Percentiles rank a stretch among this genome's conserved stretches.
Conservation (phyloP, 2,888 invertebrate genomes). For the Ferdinandea cuprea region DNA sequence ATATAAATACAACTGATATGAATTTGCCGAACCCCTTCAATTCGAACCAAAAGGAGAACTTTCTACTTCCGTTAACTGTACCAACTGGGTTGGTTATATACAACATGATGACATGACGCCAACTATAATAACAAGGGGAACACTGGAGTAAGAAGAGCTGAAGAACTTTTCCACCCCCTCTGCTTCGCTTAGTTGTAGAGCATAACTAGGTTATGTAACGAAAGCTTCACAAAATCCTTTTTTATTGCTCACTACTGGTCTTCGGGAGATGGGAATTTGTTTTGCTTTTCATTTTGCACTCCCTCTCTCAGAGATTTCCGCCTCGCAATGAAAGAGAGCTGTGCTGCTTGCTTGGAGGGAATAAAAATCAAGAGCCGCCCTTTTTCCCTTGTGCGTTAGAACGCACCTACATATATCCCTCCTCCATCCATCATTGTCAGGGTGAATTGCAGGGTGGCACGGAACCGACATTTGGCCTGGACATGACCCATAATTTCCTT, state of each 20-base stretch:
- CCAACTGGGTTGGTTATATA: slow-evolving; percentile 15
- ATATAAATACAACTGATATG: too few species aligned
- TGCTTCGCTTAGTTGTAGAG: slow-evolving; percentile 1
- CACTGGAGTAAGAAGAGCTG: background rate
- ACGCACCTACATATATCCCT: background rate
- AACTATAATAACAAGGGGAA: too few species aligned
- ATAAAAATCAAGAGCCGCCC: slow-evolving; percentile 30
- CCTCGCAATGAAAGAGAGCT: background rate
- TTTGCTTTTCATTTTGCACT: slow-evolving; percentile 18
- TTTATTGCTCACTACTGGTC: slow-evolving; percentile 37
- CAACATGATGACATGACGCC: background rate
- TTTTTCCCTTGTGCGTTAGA: slow-evolving; percentile 5
- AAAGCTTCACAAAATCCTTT: slow-evolving; percentile 48
- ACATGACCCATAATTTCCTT: background rate
- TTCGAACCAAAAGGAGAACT: background rate
- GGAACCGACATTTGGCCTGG: background rate
- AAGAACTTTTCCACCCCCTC: slow-evolving; percentile 23
- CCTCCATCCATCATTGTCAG: background rate
- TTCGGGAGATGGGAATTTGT: background rate
- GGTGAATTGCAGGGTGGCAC: background rate
- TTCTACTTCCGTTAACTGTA: slow-evolving; percentile 9
- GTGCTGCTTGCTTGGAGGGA: background rate
- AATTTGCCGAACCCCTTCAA: slow-evolving; percentile 7
- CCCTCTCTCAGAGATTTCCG: slow-evolving; percentile 5
- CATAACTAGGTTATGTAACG: slow-evolving; percentile 53